A percentile compares a stretch with the other conserved stretches of the same genome.
phyloP scores from a whole-genome alignment of 1,140 invertebrate species.

The Bombus confusus region DNA sequence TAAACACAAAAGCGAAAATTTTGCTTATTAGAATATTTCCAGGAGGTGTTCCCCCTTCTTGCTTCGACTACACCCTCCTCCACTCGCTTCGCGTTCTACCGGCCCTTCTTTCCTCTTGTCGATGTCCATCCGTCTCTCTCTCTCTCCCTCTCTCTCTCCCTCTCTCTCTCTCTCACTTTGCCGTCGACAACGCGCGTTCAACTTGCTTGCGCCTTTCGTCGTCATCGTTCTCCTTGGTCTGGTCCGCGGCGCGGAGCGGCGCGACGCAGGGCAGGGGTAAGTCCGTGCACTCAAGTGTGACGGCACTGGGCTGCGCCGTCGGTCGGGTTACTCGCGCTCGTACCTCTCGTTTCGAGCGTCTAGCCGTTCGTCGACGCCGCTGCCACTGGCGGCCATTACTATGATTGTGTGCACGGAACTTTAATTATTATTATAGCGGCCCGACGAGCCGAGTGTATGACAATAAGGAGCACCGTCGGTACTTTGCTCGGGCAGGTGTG shows the following conservation, averaged over 20 bases:
- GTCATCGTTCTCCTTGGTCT: conserved; percentile 40
- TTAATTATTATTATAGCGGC: conserved; percentile 73
- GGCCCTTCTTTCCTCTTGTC: not conserved
- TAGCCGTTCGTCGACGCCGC: conserved; percentile 58
- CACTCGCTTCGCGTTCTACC: not conserved
- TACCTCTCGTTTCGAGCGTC: conserved; percentile 53
- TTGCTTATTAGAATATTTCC: conserved; percentile 82
- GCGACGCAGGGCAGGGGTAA: conserved; percentile 20
- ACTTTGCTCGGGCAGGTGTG: conserved; percentile 47
- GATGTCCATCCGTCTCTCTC: not conserved
- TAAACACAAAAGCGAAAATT: conserved; percentile 82
- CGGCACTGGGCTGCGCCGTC: conserved; percentile 53
- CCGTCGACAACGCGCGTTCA: conserved; percentile 15
- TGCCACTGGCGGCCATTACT: conserved; percentile 73
- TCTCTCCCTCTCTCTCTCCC: conserved; percentile 18
- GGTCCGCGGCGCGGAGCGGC: not conserved
- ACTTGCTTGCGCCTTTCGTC: conserved; percentile 31
- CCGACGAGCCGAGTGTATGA: conserved; percentile 38
- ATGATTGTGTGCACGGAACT: conserved; percentile 76
- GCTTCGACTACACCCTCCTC: not conserved
- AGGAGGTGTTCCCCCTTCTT: conserved; percentile 49
- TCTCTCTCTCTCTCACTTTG: conserved; percentile 29
- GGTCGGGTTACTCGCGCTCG: conserved; percentile 56
- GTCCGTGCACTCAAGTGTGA: conserved; percentile 72
- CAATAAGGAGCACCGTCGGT: conserved; percentile 42